phyloP scores from a whole-genome alignment of 2,113 vertebrate species.

The Synodontis membranacea region DNA sequence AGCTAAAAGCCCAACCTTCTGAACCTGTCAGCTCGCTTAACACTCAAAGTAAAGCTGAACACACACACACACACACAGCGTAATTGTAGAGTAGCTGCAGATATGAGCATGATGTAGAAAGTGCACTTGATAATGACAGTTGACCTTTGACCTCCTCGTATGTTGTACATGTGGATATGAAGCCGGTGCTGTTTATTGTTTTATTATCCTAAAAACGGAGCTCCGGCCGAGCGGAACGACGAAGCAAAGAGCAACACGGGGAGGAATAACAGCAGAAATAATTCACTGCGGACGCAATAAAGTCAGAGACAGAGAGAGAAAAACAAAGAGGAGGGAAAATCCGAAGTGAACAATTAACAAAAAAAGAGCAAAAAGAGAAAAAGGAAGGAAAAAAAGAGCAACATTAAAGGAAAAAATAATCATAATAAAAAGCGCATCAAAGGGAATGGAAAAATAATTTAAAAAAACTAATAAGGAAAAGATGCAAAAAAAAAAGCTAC shows the following conservation, averaged over 20 bases:
- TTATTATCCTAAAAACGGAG: not conserved
- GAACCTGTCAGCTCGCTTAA: constrained; percentile 50
- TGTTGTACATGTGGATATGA: not conserved
- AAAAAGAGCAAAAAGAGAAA: not conserved
- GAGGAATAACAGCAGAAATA: not conserved
- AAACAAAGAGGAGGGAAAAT: not conserved
- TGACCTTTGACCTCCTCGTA: not conserved
- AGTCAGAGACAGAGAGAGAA: constrained; percentile 14
- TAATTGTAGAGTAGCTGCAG: not conserved
- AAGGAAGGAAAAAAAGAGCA: not conserved
- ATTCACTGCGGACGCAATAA: not conserved
- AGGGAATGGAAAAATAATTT: not conserved
- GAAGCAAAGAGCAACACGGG: not conserved
- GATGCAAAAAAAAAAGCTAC: too few relatives aligned
- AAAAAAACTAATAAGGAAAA: too few relatives aligned
- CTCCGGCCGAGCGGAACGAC: not conserved
- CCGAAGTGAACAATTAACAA: not conserved
- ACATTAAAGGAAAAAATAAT: not conserved
- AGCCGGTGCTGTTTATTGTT: not conserved
- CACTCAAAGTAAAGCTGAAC: constrained; percentile 31
- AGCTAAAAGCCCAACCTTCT: constrained; percentile 59
- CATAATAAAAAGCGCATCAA: not conserved
- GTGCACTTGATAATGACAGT: not conserved
- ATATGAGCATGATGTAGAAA: not conserved
- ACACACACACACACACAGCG: constrained; percentile 7